phyloP scores from a whole-genome alignment of 2,888 invertebrate genomes.

The Scotopteryx bipunctaria region DNA sequence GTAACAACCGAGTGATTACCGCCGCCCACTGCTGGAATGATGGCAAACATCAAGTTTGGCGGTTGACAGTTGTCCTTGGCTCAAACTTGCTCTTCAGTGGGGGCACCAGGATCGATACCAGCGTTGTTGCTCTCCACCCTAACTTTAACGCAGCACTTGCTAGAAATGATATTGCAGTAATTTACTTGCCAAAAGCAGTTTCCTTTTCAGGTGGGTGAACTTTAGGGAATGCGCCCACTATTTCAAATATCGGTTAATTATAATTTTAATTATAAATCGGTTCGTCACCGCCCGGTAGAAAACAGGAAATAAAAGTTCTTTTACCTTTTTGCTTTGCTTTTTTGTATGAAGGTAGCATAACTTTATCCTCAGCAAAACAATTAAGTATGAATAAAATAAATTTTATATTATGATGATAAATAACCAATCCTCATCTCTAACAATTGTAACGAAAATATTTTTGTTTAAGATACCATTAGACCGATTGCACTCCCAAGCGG shows the following conservation, averaged over 20 bases:
- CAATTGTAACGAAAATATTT: slow-evolving; percentile 1
- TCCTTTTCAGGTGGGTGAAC: slow-evolving; percentile 42
- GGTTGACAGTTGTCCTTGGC: slow-evolving; percentile 57
- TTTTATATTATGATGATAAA: too few relatives aligned
- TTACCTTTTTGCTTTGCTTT: too few relatives aligned
- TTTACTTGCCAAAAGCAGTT: slow-evolving; percentile 47
- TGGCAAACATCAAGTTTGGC: slow-evolving; percentile 52
- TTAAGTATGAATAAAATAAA: too few relatives aligned
- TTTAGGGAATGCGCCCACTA: too few relatives aligned
- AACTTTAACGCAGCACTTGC: slow-evolving; percentile 47
- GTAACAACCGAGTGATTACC: slow-evolving; percentile 43
- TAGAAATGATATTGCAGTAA: slow-evolving; percentile 58
- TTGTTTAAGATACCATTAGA: slow-evolving; percentile 45
- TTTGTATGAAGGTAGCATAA: too few relatives aligned
- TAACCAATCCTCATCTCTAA: too few relatives aligned
- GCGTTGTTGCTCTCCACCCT: slow-evolving; percentile 49
- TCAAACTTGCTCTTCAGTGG: slow-evolving; percentile 53
- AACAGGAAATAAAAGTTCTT: too few relatives aligned
- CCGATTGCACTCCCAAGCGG: slow-evolving; percentile 50
- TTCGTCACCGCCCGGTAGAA: too few relatives aligned
- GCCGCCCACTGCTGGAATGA: slow-evolving; percentile 65
- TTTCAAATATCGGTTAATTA: too few relatives aligned
- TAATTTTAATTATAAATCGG: too few relatives aligned
- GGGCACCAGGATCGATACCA: slow-evolving; percentile 51
- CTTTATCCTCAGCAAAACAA: too few relatives aligned